phyloP scores from a whole-genome alignment of 2,113 vertebrate species.

The Ptyas mucosa region DNA sequence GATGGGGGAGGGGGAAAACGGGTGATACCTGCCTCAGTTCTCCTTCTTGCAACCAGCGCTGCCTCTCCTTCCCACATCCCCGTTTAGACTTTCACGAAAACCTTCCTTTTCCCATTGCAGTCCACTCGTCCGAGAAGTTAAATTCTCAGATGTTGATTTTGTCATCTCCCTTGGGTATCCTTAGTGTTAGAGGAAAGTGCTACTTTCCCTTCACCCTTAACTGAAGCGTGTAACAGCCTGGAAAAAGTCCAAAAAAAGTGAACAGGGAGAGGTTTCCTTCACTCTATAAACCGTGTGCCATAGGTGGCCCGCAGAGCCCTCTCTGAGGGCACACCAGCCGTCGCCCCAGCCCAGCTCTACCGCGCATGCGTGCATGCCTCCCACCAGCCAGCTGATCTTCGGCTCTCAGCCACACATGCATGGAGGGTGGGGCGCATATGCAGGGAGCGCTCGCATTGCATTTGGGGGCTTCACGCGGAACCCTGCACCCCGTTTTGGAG shows the following conservation, averaged over 20 bases:
- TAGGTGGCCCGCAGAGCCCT: too few relatives aligned
- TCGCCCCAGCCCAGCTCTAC: too few relatives aligned
- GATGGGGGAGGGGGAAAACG: neutral
- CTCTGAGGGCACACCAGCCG: too few relatives aligned
- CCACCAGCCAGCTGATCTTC: too few relatives aligned
- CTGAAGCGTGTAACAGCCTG: neutral
- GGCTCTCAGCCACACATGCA: too few relatives aligned
- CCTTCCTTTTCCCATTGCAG: neutral
- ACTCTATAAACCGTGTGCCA: neutral
- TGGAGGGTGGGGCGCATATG: too few relatives aligned
- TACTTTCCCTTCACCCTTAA: neutral
- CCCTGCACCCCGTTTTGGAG: too few relatives aligned
- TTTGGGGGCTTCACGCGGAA: too few relatives aligned
- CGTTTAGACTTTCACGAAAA: neutral
- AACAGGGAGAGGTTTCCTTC: neutral
- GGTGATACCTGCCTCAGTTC: neutral
- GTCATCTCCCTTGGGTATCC: too few relatives aligned
- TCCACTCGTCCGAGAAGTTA: neutral
- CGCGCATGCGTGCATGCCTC: too few relatives aligned
- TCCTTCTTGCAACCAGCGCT: neutral
- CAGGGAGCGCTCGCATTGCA: too few relatives aligned
- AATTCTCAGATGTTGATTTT: too few relatives aligned
- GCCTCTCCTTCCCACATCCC: neutral
- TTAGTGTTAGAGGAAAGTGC: neutral
- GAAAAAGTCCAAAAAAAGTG: neutral